A percentile compares a stretch with the other conserved stretches of the same genome.
Conservation (phyloP, 2,888 invertebrate species). For the Thera obeliscata region DNA sequence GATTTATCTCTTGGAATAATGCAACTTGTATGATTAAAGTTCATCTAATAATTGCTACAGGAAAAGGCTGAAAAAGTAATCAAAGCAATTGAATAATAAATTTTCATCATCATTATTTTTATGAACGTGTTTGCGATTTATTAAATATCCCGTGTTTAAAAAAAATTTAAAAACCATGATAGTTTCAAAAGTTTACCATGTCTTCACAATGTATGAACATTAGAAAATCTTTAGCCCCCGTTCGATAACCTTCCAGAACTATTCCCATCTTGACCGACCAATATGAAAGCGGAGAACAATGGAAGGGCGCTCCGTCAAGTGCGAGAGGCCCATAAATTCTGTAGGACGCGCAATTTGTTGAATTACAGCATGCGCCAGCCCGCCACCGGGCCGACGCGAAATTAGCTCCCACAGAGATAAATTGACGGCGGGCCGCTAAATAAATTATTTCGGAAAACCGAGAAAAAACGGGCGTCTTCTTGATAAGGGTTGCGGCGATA, state of each 20-base stretch:
- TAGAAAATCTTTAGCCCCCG: neutral
- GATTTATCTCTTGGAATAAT: too few species aligned
- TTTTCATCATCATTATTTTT: too few species aligned
- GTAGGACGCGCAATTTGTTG: conserved; percentile 84
- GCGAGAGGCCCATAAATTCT: conserved; percentile 77
- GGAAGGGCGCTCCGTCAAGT: conserved; percentile 82
- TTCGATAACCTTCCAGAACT: conserved; percentile 19
- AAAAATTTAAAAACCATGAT: too few species aligned
- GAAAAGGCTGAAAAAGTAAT: too few species aligned
- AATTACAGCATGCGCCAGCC: conserved; percentile 84
- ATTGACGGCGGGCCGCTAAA: conserved; percentile 83
- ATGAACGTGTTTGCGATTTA: too few species aligned
- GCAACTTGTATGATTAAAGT: too few species aligned
- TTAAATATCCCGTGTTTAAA: too few species aligned
- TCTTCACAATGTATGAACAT: conserved; percentile 7
- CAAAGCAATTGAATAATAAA: too few species aligned
- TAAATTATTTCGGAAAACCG: conserved; percentile 85
- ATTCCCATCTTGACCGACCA: conserved; percentile 50
- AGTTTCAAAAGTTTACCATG: neutral
- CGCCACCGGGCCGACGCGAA: conserved; percentile 83
- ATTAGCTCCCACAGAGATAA: conserved; percentile 84
- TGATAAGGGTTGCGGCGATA: conserved; percentile 82
- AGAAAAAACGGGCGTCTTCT: conserved; percentile 83
- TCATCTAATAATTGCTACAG: too few species aligned
- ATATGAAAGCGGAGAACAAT: conserved; percentile 73